Evolutionary conservation across 1,140 invertebrate species (phyloP), one percentile per base, ranked within the genome.

Genomic region (Pteromalus puparum): DNA sequence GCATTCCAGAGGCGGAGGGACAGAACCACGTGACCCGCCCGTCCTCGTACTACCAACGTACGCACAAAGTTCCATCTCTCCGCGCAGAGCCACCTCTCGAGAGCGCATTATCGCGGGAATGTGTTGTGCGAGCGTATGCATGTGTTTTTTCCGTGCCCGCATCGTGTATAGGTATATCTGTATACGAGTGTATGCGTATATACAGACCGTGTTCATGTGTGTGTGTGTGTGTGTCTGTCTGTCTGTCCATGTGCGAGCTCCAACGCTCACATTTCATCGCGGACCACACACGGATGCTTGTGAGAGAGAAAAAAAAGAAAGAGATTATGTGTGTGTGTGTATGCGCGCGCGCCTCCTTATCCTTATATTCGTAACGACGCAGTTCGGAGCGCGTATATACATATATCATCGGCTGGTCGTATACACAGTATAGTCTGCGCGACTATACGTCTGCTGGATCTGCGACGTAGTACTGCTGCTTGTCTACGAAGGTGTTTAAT

Each of bases 191-290:
- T 38, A 21, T 42, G 18, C n/a, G 13, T n/a, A 74, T 38, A 24
- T 75, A 75, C n/a, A 34, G 6, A 34, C 30, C 30, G 30, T 34
- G 30, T 6, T 10, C n/a, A 21, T 7, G 21, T n/a, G 6, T 9
- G 18, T 18, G 21, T 34, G 4, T 9, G 34, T 30, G 46, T 38
- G 74, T 18, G 46, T 26, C 4, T 28, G 78, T 77, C 73, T 73
- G 53, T 53, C 21, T 73, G 42, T 76, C 72, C 83, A 46, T 72
- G 77, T 85, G 74, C 46, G 82, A 85, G 78, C 75, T 28, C 65
- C 68, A 76, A 87, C 86, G 79, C 86, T 87, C 81, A 84, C 85
- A 81, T 74, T 86, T 77, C 74, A 70, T 42, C 61, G 38, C 65
- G 30, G 75, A 83, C 75, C 75, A 78, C 82, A 83, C 75, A 67